Conservation (phyloP, 2,888 invertebrate species). For the Dicyrtomina minuta region DNA sequence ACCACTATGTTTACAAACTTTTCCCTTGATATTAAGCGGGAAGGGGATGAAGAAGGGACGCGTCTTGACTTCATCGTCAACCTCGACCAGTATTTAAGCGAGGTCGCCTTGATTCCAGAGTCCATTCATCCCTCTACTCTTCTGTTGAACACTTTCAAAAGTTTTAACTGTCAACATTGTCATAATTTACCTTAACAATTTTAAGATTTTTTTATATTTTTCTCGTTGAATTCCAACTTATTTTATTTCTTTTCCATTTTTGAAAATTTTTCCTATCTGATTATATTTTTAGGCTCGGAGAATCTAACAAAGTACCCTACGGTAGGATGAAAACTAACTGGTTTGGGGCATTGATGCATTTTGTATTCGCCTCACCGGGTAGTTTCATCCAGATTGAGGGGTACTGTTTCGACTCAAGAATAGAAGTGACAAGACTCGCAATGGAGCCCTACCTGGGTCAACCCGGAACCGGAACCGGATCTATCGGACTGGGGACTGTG, state of each 20-base stretch:
- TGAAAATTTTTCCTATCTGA: not conserved
- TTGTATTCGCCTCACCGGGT: conserved; percentile 51
- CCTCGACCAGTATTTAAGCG: not conserved
- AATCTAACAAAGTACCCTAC: no score
- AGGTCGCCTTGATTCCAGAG: not conserved
- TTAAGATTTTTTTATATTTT: not conserved
- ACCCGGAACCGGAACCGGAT: not conserved
- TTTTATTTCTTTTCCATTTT: not conserved
- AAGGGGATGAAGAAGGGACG: conserved; percentile 1
- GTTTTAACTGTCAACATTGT: not conserved
- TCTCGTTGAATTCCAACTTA: not conserved
- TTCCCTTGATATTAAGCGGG: no score
- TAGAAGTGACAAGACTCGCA: no score
- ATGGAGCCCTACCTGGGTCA: no score
- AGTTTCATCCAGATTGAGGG: conserved; percentile 51
- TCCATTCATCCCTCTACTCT: not conserved
- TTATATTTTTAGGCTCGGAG: no score
- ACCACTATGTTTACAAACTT: no score
- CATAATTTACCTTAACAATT: not conserved
- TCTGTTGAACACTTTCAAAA: not conserved
- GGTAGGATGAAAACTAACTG: conserved; percentile 33
- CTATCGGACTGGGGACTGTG: not conserved
- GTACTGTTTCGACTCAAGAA: conserved; percentile 12
- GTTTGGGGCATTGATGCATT: conserved; percentile 40
- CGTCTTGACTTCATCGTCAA: not conserved